A percentile compares a stretch with the other conserved stretches of the same genome.
Evolutionary conservation across 2,888 invertebrate genomes (phyloP).

Genomic region (Andrena bucephala): DNA sequence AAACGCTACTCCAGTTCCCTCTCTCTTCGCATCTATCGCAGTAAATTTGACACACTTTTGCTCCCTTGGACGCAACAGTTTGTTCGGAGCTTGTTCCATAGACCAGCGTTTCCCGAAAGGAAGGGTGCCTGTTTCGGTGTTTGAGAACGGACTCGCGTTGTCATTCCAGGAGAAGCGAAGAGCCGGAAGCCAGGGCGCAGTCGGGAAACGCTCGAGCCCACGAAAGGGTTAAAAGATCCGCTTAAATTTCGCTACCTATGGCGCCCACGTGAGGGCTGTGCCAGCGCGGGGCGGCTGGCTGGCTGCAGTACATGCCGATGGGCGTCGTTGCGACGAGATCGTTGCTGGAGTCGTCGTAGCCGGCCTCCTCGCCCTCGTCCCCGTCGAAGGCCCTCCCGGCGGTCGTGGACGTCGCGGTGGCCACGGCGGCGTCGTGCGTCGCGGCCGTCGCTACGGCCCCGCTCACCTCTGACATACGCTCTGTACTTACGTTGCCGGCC

Average conservation of each 20-base stretch:
- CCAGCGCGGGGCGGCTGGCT: constrained; percentile 77
- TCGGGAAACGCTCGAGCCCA: constrained; percentile 33
- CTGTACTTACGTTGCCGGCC: constrained; percentile 64
- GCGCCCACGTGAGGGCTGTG: constrained; percentile 82
- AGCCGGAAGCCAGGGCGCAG: not conserved
- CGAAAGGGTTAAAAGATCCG: constrained; percentile 50
- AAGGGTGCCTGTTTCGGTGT: too few relatives aligned
- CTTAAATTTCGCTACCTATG: constrained; percentile 83
- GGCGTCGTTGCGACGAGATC: constrained; percentile 55
- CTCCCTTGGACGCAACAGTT: constrained; percentile 45
- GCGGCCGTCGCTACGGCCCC: constrained; percentile 20
- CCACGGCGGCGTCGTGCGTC: constrained; percentile 32
- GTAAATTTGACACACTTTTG: constrained; percentile 10
- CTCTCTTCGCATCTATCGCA: not conserved
- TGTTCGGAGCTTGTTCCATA: not conserved
- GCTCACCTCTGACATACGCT: constrained; percentile 51
- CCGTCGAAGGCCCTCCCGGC: constrained; percentile 56
- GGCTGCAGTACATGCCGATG: constrained; percentile 60
- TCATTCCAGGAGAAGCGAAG: not conserved
- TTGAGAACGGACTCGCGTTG: not conserved
- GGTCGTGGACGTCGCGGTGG: constrained; percentile 39
- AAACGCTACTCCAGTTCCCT: not conserved
- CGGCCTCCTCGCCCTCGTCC: constrained; percentile 55
- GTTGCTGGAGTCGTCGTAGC: constrained; percentile 53
- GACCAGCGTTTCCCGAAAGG: constrained; percentile 18